Conservation (phyloP, 64 coral and sea anemone species). For the Pocillopora damicornis region DNA sequence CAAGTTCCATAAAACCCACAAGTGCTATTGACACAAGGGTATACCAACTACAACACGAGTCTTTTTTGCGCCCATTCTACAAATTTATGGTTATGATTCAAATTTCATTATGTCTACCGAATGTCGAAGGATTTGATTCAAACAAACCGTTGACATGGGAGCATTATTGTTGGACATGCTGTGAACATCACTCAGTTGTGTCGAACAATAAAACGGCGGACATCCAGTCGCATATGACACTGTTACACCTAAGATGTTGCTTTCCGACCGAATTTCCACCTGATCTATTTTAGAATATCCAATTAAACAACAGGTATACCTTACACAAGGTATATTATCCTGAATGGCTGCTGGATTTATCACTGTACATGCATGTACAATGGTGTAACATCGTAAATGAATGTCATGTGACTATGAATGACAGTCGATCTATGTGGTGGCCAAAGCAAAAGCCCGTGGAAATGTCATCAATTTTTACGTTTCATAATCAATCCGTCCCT, state of each 20-base stretch:
- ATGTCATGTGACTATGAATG: constrained; percentile 17
- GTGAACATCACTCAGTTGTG: not conserved
- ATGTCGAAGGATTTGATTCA: not conserved
- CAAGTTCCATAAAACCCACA: too few species aligned
- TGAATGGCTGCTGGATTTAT: too few species aligned
- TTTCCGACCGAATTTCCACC: too few species aligned
- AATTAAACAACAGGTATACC: too few species aligned
- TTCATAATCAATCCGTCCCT: too few species aligned
- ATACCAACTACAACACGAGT: not conserved
- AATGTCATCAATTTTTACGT: too few species aligned
- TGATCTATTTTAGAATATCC: too few species aligned
- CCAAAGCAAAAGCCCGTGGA: too few species aligned
- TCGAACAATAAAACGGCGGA: not conserved
- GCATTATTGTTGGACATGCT: not conserved
- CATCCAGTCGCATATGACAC: not conserved
- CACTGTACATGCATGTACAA: too few species aligned
- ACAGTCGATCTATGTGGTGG: too few species aligned
- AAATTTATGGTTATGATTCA: not conserved
- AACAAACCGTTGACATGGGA: not conserved
- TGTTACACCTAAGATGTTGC: not conserved
- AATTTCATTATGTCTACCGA: not conserved
- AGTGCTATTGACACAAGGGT: too few species aligned
- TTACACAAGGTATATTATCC: too few species aligned
- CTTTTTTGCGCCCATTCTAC: not conserved
- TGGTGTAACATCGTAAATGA: not conserved